Evolutionary conservation across 2,888 invertebrate species (phyloP).

Genomic region (Acanthosepion pharaonis): DNA sequence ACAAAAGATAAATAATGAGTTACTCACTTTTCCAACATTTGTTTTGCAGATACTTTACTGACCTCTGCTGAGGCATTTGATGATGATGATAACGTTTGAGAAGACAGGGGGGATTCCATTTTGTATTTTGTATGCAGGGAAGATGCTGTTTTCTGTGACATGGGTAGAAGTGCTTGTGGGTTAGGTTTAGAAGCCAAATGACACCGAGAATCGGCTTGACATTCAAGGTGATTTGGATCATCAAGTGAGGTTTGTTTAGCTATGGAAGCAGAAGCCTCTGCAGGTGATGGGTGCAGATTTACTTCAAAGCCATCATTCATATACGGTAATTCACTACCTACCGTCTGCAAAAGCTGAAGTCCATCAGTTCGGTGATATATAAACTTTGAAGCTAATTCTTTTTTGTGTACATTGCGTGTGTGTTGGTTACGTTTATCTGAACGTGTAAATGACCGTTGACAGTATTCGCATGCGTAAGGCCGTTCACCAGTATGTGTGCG

Average conservation of each 20-base stretch:
- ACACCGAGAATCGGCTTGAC: not conserved
- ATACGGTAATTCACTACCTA: slow-evolving; percentile 15
- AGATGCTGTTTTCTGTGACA: not conserved
- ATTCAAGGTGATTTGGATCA: not conserved
- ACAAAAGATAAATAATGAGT: not conserved
- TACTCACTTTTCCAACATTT: not conserved
- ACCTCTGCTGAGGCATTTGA: not conserved
- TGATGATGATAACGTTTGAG: not conserved
- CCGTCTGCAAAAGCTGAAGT: slow-evolving; percentile 38
- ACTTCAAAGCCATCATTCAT: not conserved
- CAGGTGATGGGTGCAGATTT: not conserved
- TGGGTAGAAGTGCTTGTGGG: not conserved
- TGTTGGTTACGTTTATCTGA: slow-evolving; percentile 44
- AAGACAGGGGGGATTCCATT: not conserved
- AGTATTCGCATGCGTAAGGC: slow-evolving; percentile 36
- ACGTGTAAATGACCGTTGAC: slow-evolving; percentile 40
- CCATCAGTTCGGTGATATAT: not conserved
- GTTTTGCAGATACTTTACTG: not conserved
- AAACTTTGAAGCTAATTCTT: slow-evolving; percentile 38
- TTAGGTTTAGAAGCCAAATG: not conserved
- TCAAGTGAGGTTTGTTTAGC: not conserved
- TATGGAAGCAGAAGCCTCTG: not conserved
- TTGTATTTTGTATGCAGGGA: not conserved
- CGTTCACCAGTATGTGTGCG: slow-evolving; percentile 35
- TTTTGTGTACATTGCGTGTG: slow-evolving; percentile 40